Conservation (phyloP, 2,797 vertebrate species). For the Malacoctenus gilli region DNA sequence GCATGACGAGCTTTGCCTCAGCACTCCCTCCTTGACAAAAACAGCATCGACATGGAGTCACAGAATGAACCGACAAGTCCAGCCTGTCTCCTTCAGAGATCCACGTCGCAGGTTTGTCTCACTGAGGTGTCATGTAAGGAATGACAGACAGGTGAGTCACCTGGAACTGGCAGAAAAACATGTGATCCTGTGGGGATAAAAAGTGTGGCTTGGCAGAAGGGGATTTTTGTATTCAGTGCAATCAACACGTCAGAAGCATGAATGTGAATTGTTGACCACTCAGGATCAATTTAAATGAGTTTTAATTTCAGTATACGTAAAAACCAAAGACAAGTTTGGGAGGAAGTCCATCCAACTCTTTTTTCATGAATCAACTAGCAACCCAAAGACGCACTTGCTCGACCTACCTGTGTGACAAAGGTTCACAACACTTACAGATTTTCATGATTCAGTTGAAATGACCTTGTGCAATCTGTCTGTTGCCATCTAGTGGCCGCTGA, state of each 20-base stretch:
- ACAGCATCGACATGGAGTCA: slow-evolving; percentile 8
- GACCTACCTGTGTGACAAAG: too few species aligned
- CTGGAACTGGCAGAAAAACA: slow-evolving; percentile 11
- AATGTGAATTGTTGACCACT: too few species aligned
- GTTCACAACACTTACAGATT: too few species aligned
- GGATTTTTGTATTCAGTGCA: slow-evolving; percentile 7
- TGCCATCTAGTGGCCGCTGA: slow-evolving; percentile 33
- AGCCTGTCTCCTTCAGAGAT: slow-evolving; percentile 9
- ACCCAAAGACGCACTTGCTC: too few species aligned
- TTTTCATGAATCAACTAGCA: too few species aligned
- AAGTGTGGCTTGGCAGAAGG: slow-evolving; percentile 9
- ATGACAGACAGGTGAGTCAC: slow-evolving; percentile 49
- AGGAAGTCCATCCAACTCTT: too few species aligned
- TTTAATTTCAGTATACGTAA: too few species aligned
- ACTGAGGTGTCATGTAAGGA: slow-evolving; percentile 25
- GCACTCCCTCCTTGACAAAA: background rate
- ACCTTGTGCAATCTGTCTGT: slow-evolving; percentile 21
- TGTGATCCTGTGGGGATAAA: slow-evolving; percentile 19
- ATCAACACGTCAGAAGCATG: slow-evolving; percentile 12
- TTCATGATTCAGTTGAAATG: too few species aligned
- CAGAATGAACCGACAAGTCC: slow-evolving; percentile 7
- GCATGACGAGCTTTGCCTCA: background rate
- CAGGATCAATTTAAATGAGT: too few species aligned
- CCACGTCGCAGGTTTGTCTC: slow-evolving; percentile 15
- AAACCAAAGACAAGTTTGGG: too few species aligned